phyloP scores from a whole-genome alignment of 2,888 invertebrate species.

The Eupelmus urozonus region DNA sequence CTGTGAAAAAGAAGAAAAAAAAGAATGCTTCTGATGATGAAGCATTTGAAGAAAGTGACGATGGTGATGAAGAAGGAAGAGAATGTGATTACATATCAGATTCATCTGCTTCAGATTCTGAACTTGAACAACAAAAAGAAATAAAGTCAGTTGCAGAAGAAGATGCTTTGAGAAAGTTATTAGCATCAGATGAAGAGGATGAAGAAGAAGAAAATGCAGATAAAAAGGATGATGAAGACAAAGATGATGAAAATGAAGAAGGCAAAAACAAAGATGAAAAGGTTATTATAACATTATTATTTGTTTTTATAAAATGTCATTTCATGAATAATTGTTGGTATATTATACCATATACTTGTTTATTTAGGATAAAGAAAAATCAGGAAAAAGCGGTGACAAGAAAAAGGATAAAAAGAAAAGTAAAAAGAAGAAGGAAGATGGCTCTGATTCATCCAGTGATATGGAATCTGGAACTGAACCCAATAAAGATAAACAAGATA shows the following conservation, averaged over 20 bases:
- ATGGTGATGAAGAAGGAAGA: constrained; percentile 96
- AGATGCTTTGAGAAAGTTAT: constrained; percentile 89
- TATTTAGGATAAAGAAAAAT: constrained; percentile 75
- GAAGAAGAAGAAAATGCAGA: constrained; percentile 90
- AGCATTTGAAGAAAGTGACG: constrained; percentile 97
- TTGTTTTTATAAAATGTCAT: not conserved
- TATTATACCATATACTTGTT: not conserved
- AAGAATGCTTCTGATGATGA: constrained; percentile 91
- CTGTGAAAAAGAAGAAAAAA: constrained; percentile 83
- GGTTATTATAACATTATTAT: constrained; percentile 63
- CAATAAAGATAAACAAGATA: constrained; percentile 79
- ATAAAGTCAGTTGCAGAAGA: constrained; percentile 94
- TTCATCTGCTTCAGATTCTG: constrained; percentile 87
- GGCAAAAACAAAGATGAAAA: constrained; percentile 81
- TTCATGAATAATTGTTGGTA: not conserved
- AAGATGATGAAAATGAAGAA: constrained; percentile 70
- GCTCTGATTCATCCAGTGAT: constrained; percentile 74
- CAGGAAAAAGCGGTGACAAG: constrained; percentile 76
- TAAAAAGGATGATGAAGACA: constrained; percentile 83
- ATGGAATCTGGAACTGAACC: constrained; percentile 72
- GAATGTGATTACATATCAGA: constrained; percentile 97
- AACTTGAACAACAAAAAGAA: constrained; percentile 85
- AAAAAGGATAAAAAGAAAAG: constrained; percentile 73
- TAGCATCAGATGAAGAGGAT: constrained; percentile 92
- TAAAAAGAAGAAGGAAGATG: constrained; percentile 72